Percentiles rank a stretch among this genome's conserved stretches.
These are phyloP conservation scores for Cheilosia soror DNA, from an alignment of 2,888 invertebrate genomes.

Conservation along the genomic window DNA sequence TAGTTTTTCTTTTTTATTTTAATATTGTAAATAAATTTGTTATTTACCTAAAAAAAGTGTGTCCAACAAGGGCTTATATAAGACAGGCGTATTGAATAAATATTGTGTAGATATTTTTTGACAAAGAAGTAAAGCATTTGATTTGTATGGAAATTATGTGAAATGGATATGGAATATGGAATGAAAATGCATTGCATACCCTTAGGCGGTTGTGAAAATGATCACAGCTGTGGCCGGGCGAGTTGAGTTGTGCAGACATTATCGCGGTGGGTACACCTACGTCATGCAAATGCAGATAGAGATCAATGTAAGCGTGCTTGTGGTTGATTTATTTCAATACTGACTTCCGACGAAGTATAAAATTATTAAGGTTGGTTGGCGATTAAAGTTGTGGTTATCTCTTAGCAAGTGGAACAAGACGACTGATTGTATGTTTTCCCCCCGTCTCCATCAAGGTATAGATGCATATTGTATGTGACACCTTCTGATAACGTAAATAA, in stretches of 20 bases:
- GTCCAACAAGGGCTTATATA: neutral
- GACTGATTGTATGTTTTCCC: neutral
- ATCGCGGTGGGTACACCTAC: too few relatives aligned
- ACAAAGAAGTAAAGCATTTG: neutral
- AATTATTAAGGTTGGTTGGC: neutral
- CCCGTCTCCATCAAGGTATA: neutral
- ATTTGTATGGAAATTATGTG: neutral
- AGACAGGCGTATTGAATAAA: slow-evolving; percentile 41
- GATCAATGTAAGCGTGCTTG: neutral
- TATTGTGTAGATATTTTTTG: slow-evolving; percentile 23
- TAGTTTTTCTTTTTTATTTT: slow-evolving; percentile 19
- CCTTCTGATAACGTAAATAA: too few relatives aligned
- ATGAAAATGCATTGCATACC: slow-evolving; percentile 19
- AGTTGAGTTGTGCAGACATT: neutral
- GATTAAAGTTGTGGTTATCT: neutral
- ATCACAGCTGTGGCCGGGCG: neutral
- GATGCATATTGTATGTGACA: too few relatives aligned
- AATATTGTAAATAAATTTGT: slow-evolving; percentile 15
- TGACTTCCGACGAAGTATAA: slow-evolving; percentile 13
- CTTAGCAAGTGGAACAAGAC: neutral
- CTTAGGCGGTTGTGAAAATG: slow-evolving; percentile 10
- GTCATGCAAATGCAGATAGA: too few relatives aligned
- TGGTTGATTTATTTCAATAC: slow-evolving; percentile 20
- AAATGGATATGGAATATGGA: too few relatives aligned
- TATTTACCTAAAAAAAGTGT: slow-evolving; percentile 8